phyloP scores from a whole-genome alignment of 2,797 vertebrate species.

The Coranthus polyacanthus region DNA sequence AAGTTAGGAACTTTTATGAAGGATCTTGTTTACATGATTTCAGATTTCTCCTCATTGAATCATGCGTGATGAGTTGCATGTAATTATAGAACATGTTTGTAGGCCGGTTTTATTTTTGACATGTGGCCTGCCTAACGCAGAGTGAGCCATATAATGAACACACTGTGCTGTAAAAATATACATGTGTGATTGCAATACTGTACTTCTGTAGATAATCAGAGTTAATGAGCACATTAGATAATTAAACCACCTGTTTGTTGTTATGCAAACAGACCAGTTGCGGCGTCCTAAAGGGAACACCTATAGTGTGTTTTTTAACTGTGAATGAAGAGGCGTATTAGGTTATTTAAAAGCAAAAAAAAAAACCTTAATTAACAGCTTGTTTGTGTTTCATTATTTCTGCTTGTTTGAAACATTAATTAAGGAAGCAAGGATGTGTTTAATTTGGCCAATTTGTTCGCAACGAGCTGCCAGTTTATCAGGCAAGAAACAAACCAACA shows the following conservation, averaged over 20 bases:
- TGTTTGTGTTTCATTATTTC: slow-evolving; percentile 30
- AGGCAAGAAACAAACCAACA: slow-evolving; percentile 41
- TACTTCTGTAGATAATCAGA: slow-evolving; percentile 23
- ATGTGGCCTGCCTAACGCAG: slow-evolving; percentile 31
- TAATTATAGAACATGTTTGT: slow-evolving; percentile 69
- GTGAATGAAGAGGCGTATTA: slow-evolving; percentile 4
- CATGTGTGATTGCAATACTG: not conserved
- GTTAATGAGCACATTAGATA: slow-evolving; percentile 56
- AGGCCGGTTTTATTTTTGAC: slow-evolving; percentile 30
- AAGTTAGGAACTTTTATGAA: not conserved
- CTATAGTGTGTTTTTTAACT: slow-evolving; percentile 38
- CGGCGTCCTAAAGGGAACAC: slow-evolving; percentile 41
- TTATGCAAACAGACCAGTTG: slow-evolving; percentile 37
- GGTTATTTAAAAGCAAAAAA: slow-evolving; percentile 43
- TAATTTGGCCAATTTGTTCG: slow-evolving; percentile 48
- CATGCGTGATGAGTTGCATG: slow-evolving; percentile 73
- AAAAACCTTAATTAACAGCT: slow-evolving; percentile 53
- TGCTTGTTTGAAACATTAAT: slow-evolving; percentile 43
- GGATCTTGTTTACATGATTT: slow-evolving; percentile 24
- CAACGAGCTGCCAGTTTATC: slow-evolving; percentile 33
- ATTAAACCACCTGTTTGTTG: slow-evolving; percentile 56
- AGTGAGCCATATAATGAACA: slow-evolving; percentile 50
- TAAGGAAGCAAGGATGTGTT: slow-evolving; percentile 41
- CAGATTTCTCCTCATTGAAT: slow-evolving; percentile 77
- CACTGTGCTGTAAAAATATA: slow-evolving; percentile 28